Base-by-base conservation (phyloP, 2,113 vertebrate species). In the Todiramphus saurophagus region DNA sequence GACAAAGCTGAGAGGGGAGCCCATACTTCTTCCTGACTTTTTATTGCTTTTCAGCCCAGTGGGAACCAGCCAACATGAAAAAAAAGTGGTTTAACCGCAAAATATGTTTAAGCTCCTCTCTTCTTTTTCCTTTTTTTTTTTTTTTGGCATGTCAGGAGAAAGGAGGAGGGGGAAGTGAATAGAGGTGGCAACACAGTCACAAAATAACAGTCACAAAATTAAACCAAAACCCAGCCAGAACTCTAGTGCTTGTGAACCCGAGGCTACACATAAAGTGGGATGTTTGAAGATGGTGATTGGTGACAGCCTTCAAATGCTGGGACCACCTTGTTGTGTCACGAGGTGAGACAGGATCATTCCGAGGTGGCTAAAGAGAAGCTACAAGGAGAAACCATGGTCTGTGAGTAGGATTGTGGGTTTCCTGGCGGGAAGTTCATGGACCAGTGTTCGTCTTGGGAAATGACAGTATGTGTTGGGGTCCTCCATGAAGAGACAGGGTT, bases 1-100 rank as follows among this genome's bases (percentile, higher is more conserved):
- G 98, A 98, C 98, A 98, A 98, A 98, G 95, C 95, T 96, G 97
- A 97, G 97, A 98, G 95, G 97, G 97, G 93, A 98, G 93, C 95
- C 97, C 94, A 98, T 98, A 97, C 97, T 97, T 98, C 98, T 98
- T 98, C 97, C 93, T 98, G 98, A 98, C 98, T 98, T 98, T 98
- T 97, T 98, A 98, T 98, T 98, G 97, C 97, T 98, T 98, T 98
- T 95, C 97, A 97, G 97, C 97, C 97, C 97, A 98, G 97, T 98
- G 98, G 98, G 98, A 98, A 97, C 95, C 93, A 97, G 96, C 86
- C 83, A 50, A 97, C 33, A 68, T 85, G 83, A 73, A 63, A 86
- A 89, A 96, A 93, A 94, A 87, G 83, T 88, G 64, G 74, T 94
- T 96, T 55, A 69, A 98, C 93, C 56, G 20, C 91, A 95, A 97